Conservation (phyloP, 1,140 invertebrate genomes). For the Coelopa frigida region DNA sequence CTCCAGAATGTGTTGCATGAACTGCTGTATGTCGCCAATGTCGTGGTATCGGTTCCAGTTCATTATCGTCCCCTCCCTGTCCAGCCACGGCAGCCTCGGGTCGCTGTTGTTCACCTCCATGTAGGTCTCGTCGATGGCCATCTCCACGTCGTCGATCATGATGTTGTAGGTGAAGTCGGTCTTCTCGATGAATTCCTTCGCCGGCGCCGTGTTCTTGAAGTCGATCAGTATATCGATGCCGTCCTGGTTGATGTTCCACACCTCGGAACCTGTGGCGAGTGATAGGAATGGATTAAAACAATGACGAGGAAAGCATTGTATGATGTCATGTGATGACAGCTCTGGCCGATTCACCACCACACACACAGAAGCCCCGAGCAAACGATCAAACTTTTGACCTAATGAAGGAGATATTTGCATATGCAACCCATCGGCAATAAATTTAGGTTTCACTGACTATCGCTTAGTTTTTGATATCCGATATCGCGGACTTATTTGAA, state of each 20-base stretch:
- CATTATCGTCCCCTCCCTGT: constrained; percentile 54
- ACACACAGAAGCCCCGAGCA: too few relatives aligned
- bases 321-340: too few relatives aligned
- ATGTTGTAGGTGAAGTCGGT: constrained; percentile 58
- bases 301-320: not conserved
- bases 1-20: constrained; percentile 58
- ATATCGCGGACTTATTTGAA: too few relatives aligned
- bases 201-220: constrained; percentile 49
- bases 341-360: too few relatives aligned
- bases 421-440: too few relatives aligned
- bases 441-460: too few relatives aligned
- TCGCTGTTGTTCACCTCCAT: constrained; percentile 55
- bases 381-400: too few relatives aligned
- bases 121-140: constrained; percentile 69
- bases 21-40: constrained; percentile 56
- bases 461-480: too few relatives aligned
- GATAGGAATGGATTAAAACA: not conserved
- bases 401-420: too few relatives aligned
- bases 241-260: constrained; percentile 42
- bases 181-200: constrained; percentile 49
- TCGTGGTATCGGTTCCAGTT: constrained; percentile 67
- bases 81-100: constrained; percentile 29
- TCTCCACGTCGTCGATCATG: constrained; percentile 65
- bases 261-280: constrained; percentile 27
- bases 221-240: constrained; percentile 53